phyloP scores from a whole-genome alignment of 2,797 vertebrate genomes.

The Cottoperca gobio region DNA sequence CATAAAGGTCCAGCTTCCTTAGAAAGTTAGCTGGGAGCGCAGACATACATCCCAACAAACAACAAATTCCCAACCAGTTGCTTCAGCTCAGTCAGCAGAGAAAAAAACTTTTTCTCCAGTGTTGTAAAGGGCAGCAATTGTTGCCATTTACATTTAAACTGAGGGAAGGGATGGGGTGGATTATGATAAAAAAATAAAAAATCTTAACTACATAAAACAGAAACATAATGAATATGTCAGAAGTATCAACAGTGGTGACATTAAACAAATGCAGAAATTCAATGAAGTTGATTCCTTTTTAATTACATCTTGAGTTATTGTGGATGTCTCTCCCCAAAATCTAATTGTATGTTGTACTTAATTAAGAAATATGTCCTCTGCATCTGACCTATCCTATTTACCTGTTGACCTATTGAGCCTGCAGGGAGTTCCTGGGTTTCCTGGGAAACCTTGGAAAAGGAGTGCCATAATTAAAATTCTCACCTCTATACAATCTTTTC shows the following conservation, averaged over 20 bases:
- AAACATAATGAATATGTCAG: not conserved
- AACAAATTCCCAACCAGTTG: not conserved
- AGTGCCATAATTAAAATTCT: not conserved
- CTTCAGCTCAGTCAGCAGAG: not conserved
- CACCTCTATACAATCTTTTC: not conserved
- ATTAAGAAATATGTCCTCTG: not conserved
- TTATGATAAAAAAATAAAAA: not conserved
- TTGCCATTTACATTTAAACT: not conserved
- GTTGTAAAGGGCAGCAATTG: not conserved
- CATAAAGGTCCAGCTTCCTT: not conserved
- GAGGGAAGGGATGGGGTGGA: not conserved
- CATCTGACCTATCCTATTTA: not conserved
- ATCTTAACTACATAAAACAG: not conserved
- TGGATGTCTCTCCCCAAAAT: not conserved
- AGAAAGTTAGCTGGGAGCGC: not conserved
- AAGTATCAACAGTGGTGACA: not conserved
- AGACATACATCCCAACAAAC: not conserved
- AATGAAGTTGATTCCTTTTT: not conserved
- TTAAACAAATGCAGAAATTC: not conserved
- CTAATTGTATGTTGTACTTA: not conserved
- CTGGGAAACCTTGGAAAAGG: not conserved
- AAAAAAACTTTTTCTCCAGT: not conserved
- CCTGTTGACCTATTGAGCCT: slow-evolving; percentile 1
- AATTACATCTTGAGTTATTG: not conserved
- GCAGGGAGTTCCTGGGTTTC: not conserved